Evolutionary conservation across 2,888 invertebrate species (phyloP).

Genomic region (Lithosia quadra): DNA sequence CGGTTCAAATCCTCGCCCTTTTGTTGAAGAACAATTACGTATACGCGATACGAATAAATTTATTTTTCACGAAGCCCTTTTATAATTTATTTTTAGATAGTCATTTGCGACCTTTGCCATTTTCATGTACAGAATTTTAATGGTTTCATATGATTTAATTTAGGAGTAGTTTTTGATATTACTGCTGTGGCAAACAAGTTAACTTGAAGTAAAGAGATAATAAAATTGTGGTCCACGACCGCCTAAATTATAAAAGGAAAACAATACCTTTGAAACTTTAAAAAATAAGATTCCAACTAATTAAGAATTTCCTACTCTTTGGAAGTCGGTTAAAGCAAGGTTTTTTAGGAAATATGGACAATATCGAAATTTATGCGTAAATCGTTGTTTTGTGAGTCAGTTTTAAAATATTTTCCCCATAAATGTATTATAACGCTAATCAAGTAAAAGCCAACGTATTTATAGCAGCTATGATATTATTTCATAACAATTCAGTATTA

Average conservation of each 20-base stretch:
- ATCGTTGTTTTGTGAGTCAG: no score
- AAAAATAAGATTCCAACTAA: no score
- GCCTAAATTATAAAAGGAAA: no score
- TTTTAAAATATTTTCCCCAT: no score
- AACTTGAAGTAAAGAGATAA: no score
- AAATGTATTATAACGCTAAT: no score
- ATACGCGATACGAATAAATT: constrained; percentile 38
- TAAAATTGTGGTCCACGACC: no score
- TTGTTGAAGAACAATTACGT: constrained; percentile 34
- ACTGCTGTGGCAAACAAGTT: not conserved
- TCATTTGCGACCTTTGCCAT: constrained; percentile 14
- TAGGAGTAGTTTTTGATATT: not conserved
- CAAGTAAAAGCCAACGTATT: not conserved
- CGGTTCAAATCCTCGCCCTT: constrained; percentile 18
- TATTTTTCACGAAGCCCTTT: constrained; percentile 16
- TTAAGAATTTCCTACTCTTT: no score
- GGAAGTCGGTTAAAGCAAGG: no score
- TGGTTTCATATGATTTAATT: not conserved
- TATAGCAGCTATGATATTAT: not conserved
- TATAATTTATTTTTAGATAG: constrained; percentile 23
- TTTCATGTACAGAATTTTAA: constrained; percentile 9
- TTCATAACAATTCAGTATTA: constrained; percentile 2
- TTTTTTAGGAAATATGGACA: no score
- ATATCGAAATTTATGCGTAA: no score
- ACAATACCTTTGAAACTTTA: no score